phyloP scores from a whole-genome alignment of 2,113 vertebrate species.

The Sylvilagus bachmani region DNA sequence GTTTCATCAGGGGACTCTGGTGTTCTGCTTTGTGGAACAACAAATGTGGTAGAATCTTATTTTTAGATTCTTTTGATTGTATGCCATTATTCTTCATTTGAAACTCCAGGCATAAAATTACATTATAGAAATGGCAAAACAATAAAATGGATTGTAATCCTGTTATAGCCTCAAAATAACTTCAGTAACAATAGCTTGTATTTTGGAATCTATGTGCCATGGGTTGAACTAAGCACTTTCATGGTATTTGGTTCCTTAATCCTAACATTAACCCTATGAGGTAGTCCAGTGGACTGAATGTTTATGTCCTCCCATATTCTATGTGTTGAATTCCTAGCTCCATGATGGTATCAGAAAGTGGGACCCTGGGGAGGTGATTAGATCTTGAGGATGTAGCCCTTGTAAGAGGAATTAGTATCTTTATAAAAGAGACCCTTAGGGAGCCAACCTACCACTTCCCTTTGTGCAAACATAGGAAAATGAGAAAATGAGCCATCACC shows the following conservation, averaged over 20 bases:
- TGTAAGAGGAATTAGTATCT: not conserved
- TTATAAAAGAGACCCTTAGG: not conserved
- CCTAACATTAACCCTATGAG: not conserved
- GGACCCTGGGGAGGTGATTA: too few species aligned
- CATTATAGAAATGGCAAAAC: constrained; percentile 67
- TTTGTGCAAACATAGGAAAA: not conserved
- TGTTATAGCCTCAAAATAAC: constrained; percentile 62
- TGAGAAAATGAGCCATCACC: not conserved
- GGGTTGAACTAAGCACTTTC: not conserved
- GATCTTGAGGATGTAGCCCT: not conserved
- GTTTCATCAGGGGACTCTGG: constrained; percentile 53
- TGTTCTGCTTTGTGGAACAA: constrained; percentile 49
- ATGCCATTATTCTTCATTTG: constrained; percentile 70
- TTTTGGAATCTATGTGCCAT: constrained; percentile 50
- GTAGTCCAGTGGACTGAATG: not conserved
- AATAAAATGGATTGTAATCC: constrained; percentile 67
- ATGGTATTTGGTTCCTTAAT: constrained; percentile 37
- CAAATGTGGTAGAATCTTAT: constrained; percentile 53
- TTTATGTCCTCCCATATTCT: not conserved
- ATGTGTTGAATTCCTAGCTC: not conserved
- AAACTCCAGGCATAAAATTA: constrained; percentile 53
- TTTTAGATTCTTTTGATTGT: constrained; percentile 70
- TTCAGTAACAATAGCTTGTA: constrained; percentile 67
- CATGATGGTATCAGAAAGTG: not conserved
- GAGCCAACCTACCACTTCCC: not conserved